These are phyloP conservation scores for Pseudochirops cupreus DNA, from an alignment of 2,797 vertebrate genomes.

Conservation along the genomic window DNA sequence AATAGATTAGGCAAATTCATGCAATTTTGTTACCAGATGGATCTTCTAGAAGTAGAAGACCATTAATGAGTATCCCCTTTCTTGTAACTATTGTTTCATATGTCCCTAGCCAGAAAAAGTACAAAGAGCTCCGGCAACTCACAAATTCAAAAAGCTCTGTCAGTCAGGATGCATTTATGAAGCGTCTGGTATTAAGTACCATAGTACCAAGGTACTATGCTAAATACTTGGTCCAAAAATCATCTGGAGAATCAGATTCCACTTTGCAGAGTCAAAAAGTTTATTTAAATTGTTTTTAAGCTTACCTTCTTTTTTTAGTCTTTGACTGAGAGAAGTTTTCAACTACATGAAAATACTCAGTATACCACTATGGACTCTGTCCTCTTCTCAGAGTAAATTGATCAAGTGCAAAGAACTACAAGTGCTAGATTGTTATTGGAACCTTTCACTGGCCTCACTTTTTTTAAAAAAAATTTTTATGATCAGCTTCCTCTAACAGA, in stretches of 20 bases:
- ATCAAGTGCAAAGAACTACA: constrained; percentile 1
- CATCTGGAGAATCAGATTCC: background rate
- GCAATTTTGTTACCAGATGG: background rate
- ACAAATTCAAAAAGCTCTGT: background rate
- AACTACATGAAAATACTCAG: constrained; percentile 28
- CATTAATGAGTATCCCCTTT: background rate
- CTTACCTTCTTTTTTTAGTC: background rate
- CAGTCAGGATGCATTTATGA: background rate
- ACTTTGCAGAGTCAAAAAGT: background rate
- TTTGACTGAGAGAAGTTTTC: background rate
- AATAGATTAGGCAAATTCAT: background rate
- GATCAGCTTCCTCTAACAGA: constrained; percentile 1
- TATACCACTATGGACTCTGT: constrained; percentile 17
- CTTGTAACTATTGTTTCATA: background rate
- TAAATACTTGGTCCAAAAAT: background rate
- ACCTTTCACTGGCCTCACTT: constrained; percentile 15
- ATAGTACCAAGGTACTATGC: background rate
- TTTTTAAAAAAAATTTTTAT: constrained; percentile 1
- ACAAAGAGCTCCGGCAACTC: background rate
- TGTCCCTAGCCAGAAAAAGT: background rate
- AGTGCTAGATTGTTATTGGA: constrained; percentile 2
- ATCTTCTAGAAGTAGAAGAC: background rate
- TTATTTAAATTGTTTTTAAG: background rate
- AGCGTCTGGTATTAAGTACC: background rate
- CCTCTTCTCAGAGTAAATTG: background rate